A percentile compares a stretch with the other conserved stretches of the same genome.
Conservation (phyloP, 2,797 vertebrate genomes). For the Hydrocynus forskahlii region DNA sequence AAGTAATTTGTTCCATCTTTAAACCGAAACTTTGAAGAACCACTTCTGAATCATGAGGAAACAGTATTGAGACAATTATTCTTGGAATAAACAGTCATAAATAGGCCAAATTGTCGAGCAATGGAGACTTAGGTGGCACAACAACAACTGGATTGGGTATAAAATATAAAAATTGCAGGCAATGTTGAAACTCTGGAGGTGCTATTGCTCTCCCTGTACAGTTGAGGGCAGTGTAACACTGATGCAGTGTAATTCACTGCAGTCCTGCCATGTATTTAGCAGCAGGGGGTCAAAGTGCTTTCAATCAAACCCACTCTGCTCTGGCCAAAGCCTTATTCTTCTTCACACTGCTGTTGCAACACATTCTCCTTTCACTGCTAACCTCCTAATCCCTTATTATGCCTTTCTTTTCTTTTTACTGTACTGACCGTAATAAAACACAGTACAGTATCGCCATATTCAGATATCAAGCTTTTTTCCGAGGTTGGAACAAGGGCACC, state of each 20-base stretch:
- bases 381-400: not conserved
- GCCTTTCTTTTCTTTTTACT: not conserved
- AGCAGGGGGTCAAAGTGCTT: not conserved
- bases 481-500: no score
- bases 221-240: not conserved
- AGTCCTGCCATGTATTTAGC: not conserved
- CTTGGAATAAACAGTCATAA: no score
- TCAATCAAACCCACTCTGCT: not conserved
- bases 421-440: no score
- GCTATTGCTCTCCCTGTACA: constrained; percentile 1
- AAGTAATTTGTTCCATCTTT: no score
- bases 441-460: no score
- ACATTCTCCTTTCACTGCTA: not conserved
- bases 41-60: no score
- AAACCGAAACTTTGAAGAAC: no score
- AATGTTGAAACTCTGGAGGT: not conserved
- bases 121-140: no score
- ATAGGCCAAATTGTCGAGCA: no score
- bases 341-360: not conserved
- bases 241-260: not conserved
- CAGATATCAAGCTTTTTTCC: no score
- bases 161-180: not conserved
- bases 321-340: not conserved
- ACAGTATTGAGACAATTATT: no score
- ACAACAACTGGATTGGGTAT: not conserved